Evolutionary conservation across 2,113 vertebrate genomes (phyloP).

Genomic region (Cephalopterus ornatus): DNA sequence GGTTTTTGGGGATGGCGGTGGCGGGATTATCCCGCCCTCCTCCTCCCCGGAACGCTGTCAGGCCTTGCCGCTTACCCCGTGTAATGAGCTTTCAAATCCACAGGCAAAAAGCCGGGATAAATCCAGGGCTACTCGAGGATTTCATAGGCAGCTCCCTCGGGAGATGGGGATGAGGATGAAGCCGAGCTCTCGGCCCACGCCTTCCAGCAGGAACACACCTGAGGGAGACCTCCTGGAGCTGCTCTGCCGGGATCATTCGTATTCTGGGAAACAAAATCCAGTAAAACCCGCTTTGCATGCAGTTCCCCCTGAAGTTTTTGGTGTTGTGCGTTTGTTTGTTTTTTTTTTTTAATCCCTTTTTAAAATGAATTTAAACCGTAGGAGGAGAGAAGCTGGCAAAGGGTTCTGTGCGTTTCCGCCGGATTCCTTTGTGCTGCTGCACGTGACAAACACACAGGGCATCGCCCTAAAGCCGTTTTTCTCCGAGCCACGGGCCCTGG

Average conservation of each 20-base stretch:
- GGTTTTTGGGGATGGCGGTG: neutral
- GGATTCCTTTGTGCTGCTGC: neutral
- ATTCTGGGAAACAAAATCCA: neutral
- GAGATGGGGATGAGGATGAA: neutral
- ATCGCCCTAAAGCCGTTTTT: neutral
- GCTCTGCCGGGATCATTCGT: neutral
- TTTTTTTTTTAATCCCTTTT: neutral
- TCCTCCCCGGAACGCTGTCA: neutral
- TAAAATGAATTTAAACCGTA: neutral
- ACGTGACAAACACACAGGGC: neutral
- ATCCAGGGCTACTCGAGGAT: neutral
- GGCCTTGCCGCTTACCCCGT: neutral
- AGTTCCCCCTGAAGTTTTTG: neutral
- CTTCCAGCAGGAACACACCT: neutral
- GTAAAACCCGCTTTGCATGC: neutral
- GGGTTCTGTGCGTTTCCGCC: neutral
- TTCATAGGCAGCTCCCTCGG: neutral
- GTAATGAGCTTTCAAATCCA: neutral
- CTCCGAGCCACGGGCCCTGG: neutral
- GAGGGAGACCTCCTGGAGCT: neutral
- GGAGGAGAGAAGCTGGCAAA: neutral
- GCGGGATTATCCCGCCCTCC: neutral
- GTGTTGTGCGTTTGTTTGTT: neutral
- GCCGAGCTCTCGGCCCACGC: accelerated
- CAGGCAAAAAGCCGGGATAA: neutral